Percentiles rank a stretch among this genome's conserved stretches.
These are phyloP conservation scores for Neogale vison DNA, from an alignment of 2,113 vertebrate genomes.

Conservation along the genomic window DNA sequence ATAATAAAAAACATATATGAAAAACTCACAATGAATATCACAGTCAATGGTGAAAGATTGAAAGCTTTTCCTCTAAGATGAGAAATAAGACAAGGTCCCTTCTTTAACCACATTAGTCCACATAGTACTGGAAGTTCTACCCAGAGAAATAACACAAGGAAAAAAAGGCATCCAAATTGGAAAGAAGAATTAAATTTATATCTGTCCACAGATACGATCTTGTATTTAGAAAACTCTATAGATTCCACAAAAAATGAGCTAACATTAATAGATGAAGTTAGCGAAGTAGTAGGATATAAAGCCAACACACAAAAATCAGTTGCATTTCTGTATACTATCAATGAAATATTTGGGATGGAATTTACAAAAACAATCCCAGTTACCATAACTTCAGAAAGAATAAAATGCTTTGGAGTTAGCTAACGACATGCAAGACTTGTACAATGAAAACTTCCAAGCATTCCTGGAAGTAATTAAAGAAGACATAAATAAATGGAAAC, in stretches of 20 bases:
- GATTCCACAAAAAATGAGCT: not conserved
- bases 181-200: not conserved
- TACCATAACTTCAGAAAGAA: not conserved
- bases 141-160: not conserved
- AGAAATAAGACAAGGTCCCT: not conserved
- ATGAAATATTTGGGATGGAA: not conserved
- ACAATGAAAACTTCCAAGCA: not conserved
- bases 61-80: not conserved
- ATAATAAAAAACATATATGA: not conserved
- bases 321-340: not conserved
- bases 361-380: not conserved
- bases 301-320: not conserved
- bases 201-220: not conserved
- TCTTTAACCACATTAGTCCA: not conserved
- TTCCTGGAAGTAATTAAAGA: not conserved
- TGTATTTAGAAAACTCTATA: not conserved
- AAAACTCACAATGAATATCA: not conserved
- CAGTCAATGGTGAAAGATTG: not conserved
- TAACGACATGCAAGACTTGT: not conserved
- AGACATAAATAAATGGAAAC: not conserved
- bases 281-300: not conserved
- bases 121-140: not conserved
- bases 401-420: not conserved
- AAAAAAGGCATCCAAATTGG: not conserved
- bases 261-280: not conserved